These are phyloP conservation scores for Drosophila bunnanda DNA, from an alignment of 2,888 invertebrate species.

Conservation along the genomic window DNA sequence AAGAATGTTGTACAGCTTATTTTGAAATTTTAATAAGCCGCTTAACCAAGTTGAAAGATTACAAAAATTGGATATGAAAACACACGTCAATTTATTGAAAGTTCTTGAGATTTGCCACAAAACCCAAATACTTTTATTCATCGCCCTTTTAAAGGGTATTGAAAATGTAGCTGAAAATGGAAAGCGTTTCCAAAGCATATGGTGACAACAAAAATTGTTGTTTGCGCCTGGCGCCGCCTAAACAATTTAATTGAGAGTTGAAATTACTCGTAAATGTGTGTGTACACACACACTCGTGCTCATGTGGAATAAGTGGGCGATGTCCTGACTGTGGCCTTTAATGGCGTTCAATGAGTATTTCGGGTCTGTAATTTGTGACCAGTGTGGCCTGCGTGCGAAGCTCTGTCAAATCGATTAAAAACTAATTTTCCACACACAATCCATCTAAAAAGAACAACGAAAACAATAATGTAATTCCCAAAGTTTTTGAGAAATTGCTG, in stretches of 20 bases:
- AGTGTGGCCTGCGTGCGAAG: slow-evolving; percentile 60
- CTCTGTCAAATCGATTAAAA: slow-evolving; percentile 82
- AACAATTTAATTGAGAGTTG: slow-evolving; percentile 76
- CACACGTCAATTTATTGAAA: background rate
- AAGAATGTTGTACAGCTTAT: background rate
- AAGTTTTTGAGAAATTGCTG: slow-evolving; percentile 24
- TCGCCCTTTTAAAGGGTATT: slow-evolving; percentile 1
- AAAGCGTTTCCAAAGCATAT: slow-evolving; percentile 73
- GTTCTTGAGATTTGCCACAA: too few relatives aligned
- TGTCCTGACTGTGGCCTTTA: slow-evolving; percentile 17
- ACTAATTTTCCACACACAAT: slow-evolving; percentile 67
- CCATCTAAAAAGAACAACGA: slow-evolving; percentile 21
- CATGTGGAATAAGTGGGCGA: slow-evolving; percentile 23
- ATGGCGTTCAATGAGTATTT: slow-evolving; percentile 48
- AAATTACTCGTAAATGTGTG: slow-evolving; percentile 61
- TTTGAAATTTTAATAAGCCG: background rate
- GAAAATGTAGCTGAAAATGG: slow-evolving; percentile 43
- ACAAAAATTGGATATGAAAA: background rate
- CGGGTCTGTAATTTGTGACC: slow-evolving; percentile 50
- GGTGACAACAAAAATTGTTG: slow-evolving; percentile 70
- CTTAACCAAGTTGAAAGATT: background rate
- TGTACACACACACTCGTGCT: slow-evolving; percentile 11
- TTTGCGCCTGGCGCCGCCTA: slow-evolving; percentile 68
- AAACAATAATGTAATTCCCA: slow-evolving; percentile 27
- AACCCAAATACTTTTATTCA: background rate